Percentiles rank a stretch among this genome's conserved stretches.
Conservation (phyloP, 2,888 invertebrate genomes). For the Stictocephala bisonia region DNA sequence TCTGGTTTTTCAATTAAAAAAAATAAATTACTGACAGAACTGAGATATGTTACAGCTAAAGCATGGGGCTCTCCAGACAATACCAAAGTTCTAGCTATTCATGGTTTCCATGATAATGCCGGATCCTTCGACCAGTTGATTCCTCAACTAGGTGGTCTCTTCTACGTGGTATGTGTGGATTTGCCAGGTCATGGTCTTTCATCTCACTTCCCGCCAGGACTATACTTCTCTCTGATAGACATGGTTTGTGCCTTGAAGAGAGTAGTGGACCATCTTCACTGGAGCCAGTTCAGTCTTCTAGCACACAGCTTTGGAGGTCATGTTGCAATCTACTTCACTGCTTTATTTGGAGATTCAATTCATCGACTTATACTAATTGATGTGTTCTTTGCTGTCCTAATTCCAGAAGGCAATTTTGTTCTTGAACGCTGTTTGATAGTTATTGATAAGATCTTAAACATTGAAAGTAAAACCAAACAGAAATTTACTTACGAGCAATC, state of each 20-base stretch:
- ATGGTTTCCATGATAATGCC: constrained; percentile 63
- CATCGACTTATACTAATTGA: constrained; percentile 60
- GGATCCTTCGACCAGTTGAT: constrained; percentile 63
- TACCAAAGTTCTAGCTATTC: constrained; percentile 62
- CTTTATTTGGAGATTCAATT: constrained; percentile 57
- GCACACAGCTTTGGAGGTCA: constrained; percentile 64
- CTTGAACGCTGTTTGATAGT: constrained; percentile 48
- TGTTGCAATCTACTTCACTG: constrained; percentile 56
- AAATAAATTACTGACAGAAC: too few species aligned
- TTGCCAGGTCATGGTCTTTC: constrained; percentile 64
- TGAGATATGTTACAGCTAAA: constrained; percentile 54
- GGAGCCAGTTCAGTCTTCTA: constrained; percentile 61
- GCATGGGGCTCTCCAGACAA: constrained; percentile 57
- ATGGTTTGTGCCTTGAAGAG: constrained; percentile 57
- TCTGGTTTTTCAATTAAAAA: too few species aligned
- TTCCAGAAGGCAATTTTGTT: constrained; percentile 48
- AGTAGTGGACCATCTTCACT: constrained; percentile 61
- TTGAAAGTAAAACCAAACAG: constrained; percentile 43
- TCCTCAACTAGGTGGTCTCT: constrained; percentile 61
- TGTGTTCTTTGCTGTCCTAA: constrained; percentile 54
- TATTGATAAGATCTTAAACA: constrained; percentile 53
- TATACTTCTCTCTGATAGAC: constrained; percentile 61
- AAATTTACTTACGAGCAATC: constrained; percentile 53
- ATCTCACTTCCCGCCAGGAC: constrained; percentile 62
- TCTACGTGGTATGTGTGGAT: constrained; percentile 63